Evolutionary conservation across 92 coral and sea anemone species (phyloP).

Genomic region (Siderastrea radians): DNA sequence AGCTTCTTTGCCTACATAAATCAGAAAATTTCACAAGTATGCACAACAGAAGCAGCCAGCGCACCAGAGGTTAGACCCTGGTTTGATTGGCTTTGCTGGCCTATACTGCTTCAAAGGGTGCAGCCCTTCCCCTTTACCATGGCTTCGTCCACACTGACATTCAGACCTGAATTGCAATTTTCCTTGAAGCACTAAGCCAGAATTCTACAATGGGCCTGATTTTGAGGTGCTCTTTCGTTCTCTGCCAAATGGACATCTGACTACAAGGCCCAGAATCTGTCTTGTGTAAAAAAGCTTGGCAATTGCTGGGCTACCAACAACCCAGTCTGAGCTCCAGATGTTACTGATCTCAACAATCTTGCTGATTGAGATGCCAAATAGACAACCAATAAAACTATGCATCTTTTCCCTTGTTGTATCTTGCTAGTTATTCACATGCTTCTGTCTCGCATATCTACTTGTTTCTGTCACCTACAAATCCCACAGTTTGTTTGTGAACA

Average conservation of each 20-base stretch:
- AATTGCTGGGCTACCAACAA: constrained; percentile 18
- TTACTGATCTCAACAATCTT: constrained; percentile 6
- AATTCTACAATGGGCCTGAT: constrained; percentile 14
- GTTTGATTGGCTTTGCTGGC: constrained; percentile 16
- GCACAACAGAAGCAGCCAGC: constrained; percentile 29
- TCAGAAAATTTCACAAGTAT: constrained; percentile 27
- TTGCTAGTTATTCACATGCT: constrained; percentile 4
- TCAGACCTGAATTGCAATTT: constrained; percentile 11
- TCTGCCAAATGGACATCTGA: constrained; percentile 15
- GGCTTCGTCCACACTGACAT: constrained; percentile 33
- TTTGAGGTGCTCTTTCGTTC: constrained; percentile 4
- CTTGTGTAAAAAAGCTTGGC: background rate
- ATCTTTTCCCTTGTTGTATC: constrained; percentile 25
- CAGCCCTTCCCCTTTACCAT: constrained; percentile 31
- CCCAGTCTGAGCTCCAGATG: constrained; percentile 29
- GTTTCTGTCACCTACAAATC: constrained; percentile 7
- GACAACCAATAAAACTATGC: constrained; percentile 28
- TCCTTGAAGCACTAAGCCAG: constrained; percentile 1
- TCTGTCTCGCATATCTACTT: constrained; percentile 35
- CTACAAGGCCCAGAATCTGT: constrained; percentile 27
- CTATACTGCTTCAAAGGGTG: constrained; percentile 32
- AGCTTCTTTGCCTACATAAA: constrained; percentile 19
- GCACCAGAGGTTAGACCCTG: constrained; percentile 18
- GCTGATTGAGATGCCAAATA: constrained; percentile 31
- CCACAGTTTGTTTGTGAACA: constrained; percentile 28